A percentile compares a stretch with the other conserved stretches of the same genome.
Evolutionary conservation across 2,888 invertebrate species (phyloP).

Genomic region (Scaptodrosophila latifasciaeformis): DNA sequence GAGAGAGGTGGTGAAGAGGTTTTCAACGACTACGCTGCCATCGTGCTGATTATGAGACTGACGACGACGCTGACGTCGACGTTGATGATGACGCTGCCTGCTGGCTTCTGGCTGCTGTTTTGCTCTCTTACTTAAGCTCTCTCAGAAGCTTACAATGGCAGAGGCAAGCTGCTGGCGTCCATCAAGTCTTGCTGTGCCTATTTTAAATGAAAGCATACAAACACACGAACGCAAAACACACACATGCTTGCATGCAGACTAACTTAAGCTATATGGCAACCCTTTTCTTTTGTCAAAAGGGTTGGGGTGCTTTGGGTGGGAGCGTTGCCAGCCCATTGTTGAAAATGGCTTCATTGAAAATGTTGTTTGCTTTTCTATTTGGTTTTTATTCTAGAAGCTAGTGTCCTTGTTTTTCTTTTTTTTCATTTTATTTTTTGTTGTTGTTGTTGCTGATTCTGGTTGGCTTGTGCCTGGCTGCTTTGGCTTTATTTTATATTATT

Average conservation of each 20-base stretch:
- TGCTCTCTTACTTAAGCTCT: too few relatives aligned
- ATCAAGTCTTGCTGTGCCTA: constrained; percentile 2
- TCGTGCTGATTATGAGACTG: constrained; percentile 66
- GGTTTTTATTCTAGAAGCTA: constrained; percentile 18
- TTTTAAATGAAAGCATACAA: constrained; percentile 11
- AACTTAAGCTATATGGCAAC: constrained; percentile 35
- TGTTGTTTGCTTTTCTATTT: constrained; percentile 68
- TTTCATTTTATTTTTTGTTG: constrained; percentile 35
- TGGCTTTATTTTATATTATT: constrained; percentile 64
- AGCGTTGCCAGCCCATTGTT: constrained; percentile 23
- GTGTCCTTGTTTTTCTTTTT: too few relatives aligned
- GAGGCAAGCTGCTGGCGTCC: not conserved
- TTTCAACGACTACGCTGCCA: constrained; percentile 48
- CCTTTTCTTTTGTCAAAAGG: constrained; percentile 31
- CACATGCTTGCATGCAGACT: constrained; percentile 17
- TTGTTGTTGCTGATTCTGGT: constrained; percentile 39
- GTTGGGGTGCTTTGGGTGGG: not conserved
- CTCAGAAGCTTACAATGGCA: too few relatives aligned
- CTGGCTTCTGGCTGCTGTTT: constrained; percentile 3
- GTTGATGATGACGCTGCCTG: constrained; percentile 27
- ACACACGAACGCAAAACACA: constrained; percentile 15
- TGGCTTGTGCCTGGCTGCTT: constrained; percentile 21
- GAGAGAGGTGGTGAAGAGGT: constrained; percentile 19
- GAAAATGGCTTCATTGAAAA: constrained; percentile 67
- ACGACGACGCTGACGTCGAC: constrained; percentile 62